Conservation (phyloP, 2,113 vertebrate genomes). For the Ceratotherium simum region DNA sequence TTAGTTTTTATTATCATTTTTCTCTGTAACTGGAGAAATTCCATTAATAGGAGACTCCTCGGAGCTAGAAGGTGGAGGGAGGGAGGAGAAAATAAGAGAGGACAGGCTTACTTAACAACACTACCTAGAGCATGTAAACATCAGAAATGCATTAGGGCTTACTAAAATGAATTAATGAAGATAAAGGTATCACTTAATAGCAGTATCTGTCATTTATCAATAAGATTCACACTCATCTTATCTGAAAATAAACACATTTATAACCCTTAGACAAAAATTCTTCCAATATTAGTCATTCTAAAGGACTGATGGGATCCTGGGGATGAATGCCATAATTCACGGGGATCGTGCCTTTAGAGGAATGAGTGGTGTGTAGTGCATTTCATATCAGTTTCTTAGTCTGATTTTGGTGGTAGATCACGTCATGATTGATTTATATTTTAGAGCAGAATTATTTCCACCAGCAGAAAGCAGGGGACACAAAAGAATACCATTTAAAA, state of each 20-base stretch:
- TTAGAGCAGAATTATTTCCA: conserved; percentile 58
- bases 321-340: neutral
- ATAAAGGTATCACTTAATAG: neutral
- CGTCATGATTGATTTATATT: conserved; percentile 11
- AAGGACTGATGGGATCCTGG: neutral
- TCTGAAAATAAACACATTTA: conserved; percentile 24
- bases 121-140: neutral
- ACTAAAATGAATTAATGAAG: neutral
- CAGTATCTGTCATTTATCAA: neutral
- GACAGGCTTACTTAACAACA: neutral
- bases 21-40: conserved; percentile 54
- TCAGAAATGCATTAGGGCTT: neutral
- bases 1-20: neutral
- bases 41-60: neutral
- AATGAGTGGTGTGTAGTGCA: neutral
- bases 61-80: neutral
- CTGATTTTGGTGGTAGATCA: neutral
- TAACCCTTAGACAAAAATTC: conserved; percentile 38
- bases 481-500: conserved; percentile 27
- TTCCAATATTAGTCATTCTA: neutral
- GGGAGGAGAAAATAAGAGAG: neutral
- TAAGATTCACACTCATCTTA: neutral
- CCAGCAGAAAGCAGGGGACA: neutral
- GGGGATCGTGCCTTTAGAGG: neutral
- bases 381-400: neutral